Percentiles rank a stretch among this genome's conserved stretches.
Evolutionary conservation across 2,888 invertebrate genomes (phyloP).

Genomic region (Sipha maydis): DNA sequence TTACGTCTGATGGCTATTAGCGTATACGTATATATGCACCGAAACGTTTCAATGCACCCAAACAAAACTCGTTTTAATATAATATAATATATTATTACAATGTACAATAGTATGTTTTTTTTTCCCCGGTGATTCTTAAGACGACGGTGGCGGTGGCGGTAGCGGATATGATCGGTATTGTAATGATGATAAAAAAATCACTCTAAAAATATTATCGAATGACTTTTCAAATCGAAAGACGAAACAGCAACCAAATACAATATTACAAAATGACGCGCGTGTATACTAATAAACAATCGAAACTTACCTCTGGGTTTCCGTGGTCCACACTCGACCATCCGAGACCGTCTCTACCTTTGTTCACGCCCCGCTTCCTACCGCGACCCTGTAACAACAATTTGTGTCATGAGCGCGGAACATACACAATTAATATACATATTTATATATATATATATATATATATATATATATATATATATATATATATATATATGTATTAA

Average conservation of each 20-base stretch:
- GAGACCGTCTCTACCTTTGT: conserved; percentile 65
- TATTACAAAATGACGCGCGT: neutral
- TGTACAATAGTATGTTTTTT: neutral
- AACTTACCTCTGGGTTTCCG: conserved; percentile 65
- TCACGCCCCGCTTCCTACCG: conserved; percentile 65
- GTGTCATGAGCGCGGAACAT: conserved; percentile 39
- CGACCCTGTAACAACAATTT: conserved; percentile 65
- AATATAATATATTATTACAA: neutral
- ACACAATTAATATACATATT: neutral
- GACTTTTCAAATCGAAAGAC: conserved; percentile 18
- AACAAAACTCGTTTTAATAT: conserved; percentile 27
- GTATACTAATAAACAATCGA: conserved; percentile 48
- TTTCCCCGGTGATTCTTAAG: conserved; percentile 28
- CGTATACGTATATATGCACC: neutral
- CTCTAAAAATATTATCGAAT: neutral
- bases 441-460: conserved; percentile 34
- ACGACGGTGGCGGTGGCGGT: neutral
- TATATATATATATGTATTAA: neutral
- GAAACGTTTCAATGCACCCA: conserved; percentile 43
- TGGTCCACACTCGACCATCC: conserved; percentile 65
- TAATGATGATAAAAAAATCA: neutral
- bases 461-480: conserved; percentile 28
- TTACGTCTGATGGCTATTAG: conserved; percentile 33
- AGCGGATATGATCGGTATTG: neutral
- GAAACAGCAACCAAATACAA: conserved; percentile 8